Base-by-base conservation (phyloP, 2,888 invertebrate species). In the Erannis defoliaria region DNA sequence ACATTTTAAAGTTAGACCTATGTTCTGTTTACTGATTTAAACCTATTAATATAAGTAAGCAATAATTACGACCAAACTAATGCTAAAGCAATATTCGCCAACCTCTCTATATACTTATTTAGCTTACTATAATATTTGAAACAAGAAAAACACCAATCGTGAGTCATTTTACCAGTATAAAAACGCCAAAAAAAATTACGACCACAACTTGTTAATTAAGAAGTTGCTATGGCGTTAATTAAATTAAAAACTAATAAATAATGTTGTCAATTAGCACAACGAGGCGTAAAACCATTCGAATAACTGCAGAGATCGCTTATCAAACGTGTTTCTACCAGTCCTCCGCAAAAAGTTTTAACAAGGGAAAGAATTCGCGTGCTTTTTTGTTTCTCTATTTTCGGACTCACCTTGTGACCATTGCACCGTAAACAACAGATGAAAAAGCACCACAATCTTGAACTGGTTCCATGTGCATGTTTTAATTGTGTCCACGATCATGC, bases 401-500 rank as follows among this genome's bases (percentile, higher is more conserved):
- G 71, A 63, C 90, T 86, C 78, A 92, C 92, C 91, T 84, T 80
- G 82, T 72, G 80, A 80, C 46, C 77, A 77, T 42, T 85, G 80
- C 53, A 88, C 82, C 66, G 80, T 78, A 67, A 87, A 81, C 78
- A 91, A 82, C 79, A 92, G 81, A 81, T 88, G 84, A 81, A 91
- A 82, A 83, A 91, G 66, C 79, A 91, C 78, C 69, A 86, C 73
- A 77, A 82, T 83, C 78, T 83, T 88, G 68, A 89, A 86, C 84
- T 86, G 86, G 85, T 89, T 87, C 85, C 85, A 81, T 84, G 78
- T 78, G 79, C 85, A 81, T 87, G 76, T 84, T 81, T 83, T 90
- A 87, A 88, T 88, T 86, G 82, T 79, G 73, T 84, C 82, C 82
- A 78, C 84, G 79, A 87, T 84, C 92, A 93, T 93, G 75, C 89